A percentile compares a stretch with the other conserved stretches of the same genome.
Evolutionary conservation across 2,888 invertebrate species (phyloP).

Genomic region (Sarcophaga subvicina): DNA sequence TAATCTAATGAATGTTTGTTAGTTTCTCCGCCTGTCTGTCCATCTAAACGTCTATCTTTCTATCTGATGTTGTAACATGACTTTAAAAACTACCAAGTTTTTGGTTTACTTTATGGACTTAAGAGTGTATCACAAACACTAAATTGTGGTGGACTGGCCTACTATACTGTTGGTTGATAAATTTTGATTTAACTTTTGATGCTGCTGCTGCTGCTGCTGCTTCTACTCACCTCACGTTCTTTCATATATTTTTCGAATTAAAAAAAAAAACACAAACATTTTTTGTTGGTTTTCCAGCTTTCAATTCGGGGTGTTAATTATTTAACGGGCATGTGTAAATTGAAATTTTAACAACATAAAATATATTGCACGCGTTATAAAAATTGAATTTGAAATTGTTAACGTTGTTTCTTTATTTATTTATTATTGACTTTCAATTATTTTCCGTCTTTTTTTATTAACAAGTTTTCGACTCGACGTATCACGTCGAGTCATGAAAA

Average conservation of each 20-base stretch:
- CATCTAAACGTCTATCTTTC: conserved; percentile 25
- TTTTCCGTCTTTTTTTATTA: conserved; percentile 32
- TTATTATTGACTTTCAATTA: conserved; percentile 66
- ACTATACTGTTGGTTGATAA: too few species aligned
- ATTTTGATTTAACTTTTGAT: not conserved
- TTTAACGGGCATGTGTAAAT: conserved; percentile 68
- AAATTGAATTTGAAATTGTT: conserved; percentile 41
- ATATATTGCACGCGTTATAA: conserved; percentile 66
- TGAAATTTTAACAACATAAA: conserved; percentile 66
- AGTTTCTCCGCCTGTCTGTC: not conserved
- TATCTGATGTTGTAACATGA: conserved; percentile 59
- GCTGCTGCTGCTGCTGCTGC: not conserved
- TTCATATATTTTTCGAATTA: not conserved
- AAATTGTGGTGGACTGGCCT: not conserved
- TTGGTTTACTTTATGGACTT: conserved; percentile 46
- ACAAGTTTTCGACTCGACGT: not conserved
- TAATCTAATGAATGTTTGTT: conserved; percentile 15
- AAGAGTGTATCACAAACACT: not conserved
- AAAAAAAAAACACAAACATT: not conserved
- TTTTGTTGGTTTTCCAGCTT: not conserved
- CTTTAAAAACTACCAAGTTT: conserved; percentile 46
- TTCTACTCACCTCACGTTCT: conserved; percentile 9
- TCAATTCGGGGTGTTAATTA: conserved; percentile 65
- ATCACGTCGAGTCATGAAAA: not conserved
- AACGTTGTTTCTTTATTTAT: conserved; percentile 52